Conservation (phyloP, 2,888 invertebrate genomes). For the Xanthia icteritia region DNA sequence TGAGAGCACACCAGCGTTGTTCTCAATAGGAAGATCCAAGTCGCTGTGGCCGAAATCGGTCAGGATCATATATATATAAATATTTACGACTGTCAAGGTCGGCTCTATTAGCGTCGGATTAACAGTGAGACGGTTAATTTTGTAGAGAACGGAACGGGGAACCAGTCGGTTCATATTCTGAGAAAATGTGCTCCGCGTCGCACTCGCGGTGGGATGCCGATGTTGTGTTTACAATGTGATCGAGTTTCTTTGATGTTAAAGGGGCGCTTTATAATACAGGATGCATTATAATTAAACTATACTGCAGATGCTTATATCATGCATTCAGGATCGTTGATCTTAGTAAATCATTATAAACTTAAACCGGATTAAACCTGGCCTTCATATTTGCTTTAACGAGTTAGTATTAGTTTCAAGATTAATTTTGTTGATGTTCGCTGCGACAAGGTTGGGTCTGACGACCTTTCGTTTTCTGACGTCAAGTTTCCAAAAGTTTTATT, state of each 20-base stretch:
- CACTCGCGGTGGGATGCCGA: slow-evolving; percentile 63
- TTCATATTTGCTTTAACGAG: slow-evolving; percentile 35
- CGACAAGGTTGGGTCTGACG: slow-evolving; percentile 53
- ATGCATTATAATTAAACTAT: slow-evolving; percentile 63
- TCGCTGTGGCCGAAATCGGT: too few relatives aligned
- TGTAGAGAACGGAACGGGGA: slow-evolving; percentile 73
- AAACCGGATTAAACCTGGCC: slow-evolving; percentile 31
- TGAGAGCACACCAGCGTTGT: too few relatives aligned
- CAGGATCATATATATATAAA: too few relatives aligned
- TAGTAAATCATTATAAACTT: slow-evolving; percentile 35
- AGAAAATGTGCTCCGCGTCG: slow-evolving; percentile 67
- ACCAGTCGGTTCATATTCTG: slow-evolving; percentile 69
- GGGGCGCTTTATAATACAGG: slow-evolving; percentile 65
- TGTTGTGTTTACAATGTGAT: slow-evolving; percentile 71
- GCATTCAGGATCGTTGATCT: slow-evolving; percentile 44
- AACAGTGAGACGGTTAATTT: slow-evolving; percentile 74
- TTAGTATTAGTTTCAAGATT: slow-evolving; percentile 41
- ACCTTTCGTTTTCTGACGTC: slow-evolving; percentile 51
- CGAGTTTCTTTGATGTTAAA: slow-evolving; percentile 72
- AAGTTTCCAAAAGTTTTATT: slow-evolving; percentile 32
- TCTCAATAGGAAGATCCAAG: too few relatives aligned
- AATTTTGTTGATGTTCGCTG: slow-evolving; percentile 28
- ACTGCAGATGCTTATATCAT: slow-evolving; percentile 39
- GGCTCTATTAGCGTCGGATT: slow-evolving; percentile 78
- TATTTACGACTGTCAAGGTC: slow-evolving; percentile 84